Evolutionary conservation across 2,113 vertebrate species (phyloP), one percentile per base, ranked within the genome.

Genomic region (Mandrillus leucophaeus): DNA sequence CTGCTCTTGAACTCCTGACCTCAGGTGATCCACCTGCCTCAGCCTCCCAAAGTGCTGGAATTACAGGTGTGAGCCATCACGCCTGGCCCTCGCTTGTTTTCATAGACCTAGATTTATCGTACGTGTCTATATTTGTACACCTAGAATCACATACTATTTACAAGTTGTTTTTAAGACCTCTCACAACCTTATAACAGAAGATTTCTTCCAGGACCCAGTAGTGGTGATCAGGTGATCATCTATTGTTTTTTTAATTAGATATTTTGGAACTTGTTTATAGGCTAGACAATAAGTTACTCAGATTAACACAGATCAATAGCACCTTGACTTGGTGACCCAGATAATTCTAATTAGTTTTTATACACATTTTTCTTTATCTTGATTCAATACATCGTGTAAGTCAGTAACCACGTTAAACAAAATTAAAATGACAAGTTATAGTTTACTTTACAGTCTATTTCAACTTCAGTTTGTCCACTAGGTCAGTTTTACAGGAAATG

Each of bases 341-440:
- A 98, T 96, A 97, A 95, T 96, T 92, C 97, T 72, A 82, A 96
- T 97, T 97, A 45, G 73, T 93, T 97, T 98, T 98, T 98, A 98
- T 98, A 98, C 98, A 97, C 97, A 98, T 98, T 98, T 99, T 98
- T 98, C 97, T 98, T 98, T 88, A 95, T 76, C 84, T 97, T 98
- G 96, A 97, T 98, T 98, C 76, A 98, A 97, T 97, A 99, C 92
- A 98, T 98, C 98, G 98, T 92, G 94, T 89, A 97, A 86, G 96
- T 94, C 97, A 98, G 89, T 98, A 96, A 98, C 76, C 90, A 78
- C 90, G 91, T 98, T 97, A 88, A 82, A 92, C 98, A 98, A 97
- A 97, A 83, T 70, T 96, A 97, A 96, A n/a, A 88, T 90, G 91
- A 76, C 88, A 98, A 96, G 97, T 98, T 98, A 98, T 43, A 98